Base-by-base conservation (phyloP, 2,113 vertebrate species). In the Gopherus flavomarginatus region DNA sequence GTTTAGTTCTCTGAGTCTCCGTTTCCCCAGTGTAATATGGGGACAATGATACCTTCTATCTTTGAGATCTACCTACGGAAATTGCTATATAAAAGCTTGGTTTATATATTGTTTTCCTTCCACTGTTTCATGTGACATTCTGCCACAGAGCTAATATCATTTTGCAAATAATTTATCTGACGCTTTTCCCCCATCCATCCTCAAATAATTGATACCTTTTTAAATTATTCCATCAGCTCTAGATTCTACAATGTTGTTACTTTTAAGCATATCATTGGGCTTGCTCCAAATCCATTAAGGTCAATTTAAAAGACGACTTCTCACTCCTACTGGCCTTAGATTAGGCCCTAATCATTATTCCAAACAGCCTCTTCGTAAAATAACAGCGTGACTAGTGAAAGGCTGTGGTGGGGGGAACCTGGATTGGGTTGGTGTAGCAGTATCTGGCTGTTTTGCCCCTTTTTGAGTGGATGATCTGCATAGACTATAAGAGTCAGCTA, bases 131-230 rank as follows among this genome's bases (percentile, higher is more conserved):
- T 29, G 85, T n/a, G 83, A 44, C 90, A 92, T 85, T 78, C 80
- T 62, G 79, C 87, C 84, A 31, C 93, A 96, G 96, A 90, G 95
- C 79, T 59, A 17, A 80, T 62, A 53, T 94, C 82, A 26, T 94
- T 95, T 92, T 86, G 90, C 90, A 94, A 88, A 92, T 93, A 96
- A 95, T 91, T 86, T 84, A 56, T 94, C 89, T 91, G 88, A 86
- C 84, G 3, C 85, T 92, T 19, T 85, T 65, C 22, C 84, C 93
- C 96, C 93, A 83, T 95, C 94, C 83, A 42, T 97, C 96, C 88
- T 81, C 35, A 53, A 85, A 93, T 90, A 91, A 89, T 83, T 57
- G 91, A 93, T 86, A 26, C 65, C 83, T 90, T 69, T 91, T 83
- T 26, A 65, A 75, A 1, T 62, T 52, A 57, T 62, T 75, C 35